Evolutionary conservation across 1,140 invertebrate species (phyloP), one percentile per base, ranked within the genome.

Genomic region (Belonocnema kinseyi): DNA sequence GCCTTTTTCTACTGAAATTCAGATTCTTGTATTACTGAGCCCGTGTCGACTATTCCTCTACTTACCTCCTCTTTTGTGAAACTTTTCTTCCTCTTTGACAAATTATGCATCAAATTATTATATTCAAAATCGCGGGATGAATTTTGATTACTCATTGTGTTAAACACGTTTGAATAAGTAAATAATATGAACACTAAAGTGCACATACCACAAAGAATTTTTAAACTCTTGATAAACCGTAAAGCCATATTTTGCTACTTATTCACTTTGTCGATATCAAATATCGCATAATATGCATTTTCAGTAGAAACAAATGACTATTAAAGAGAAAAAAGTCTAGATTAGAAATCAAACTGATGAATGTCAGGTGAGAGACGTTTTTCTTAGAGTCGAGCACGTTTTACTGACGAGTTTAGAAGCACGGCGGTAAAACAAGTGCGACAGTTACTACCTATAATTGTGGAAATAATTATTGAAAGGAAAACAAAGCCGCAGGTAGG

Each of bases 401-500:
- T 76, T 13, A 4, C 17, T 12, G 10, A 53, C 3, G 5, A 73
- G 33, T 26, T 3, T n/a, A 10, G 56, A 17, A 8, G 58, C 56
- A 26, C 14, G 52, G 7, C 72, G 16, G 17, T 75, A 58, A 12
- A 82, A 33, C 17, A 21, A 11, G 21, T 71, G 16, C 58, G 21
- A 16, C 17, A 21, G 21, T 33, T 54, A 54, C 3, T 66, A 14
- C 33, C 16, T 33, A 33, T 66, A 33, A 66, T 61, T n/a, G 58
- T 14, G 58, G 14, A 66, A 46, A 46, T 66, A 66, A 66, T 40
- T 8, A 66, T 66, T 66, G 21, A 12, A 16, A n/a, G 61, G 17
- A 12, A 66, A 79, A 46, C 79, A 74, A 72, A 76, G 73, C 40
- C 51, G 11, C 26, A 74, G 19, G 76, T 78, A 74, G 70, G 26